phyloP scores from a whole-genome alignment of 2,113 vertebrate species.

The Silurus glanis region DNA sequence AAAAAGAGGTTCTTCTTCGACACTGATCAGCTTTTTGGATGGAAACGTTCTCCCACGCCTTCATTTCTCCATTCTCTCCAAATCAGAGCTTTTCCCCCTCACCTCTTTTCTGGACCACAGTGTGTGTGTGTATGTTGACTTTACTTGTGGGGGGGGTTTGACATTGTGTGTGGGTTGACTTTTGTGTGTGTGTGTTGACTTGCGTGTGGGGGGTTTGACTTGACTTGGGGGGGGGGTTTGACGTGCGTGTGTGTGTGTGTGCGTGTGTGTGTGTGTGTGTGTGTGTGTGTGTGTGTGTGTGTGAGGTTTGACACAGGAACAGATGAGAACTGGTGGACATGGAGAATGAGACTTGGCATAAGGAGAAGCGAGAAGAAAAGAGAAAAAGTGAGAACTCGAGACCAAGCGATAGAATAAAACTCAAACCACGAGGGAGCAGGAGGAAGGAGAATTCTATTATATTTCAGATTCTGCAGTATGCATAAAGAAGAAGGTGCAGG shows the following conservation, averaged over 20 bases:
- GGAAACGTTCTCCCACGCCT: background rate
- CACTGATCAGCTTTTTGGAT: background rate
- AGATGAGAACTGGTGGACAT: background rate
- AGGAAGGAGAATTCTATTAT: constrained; percentile 30
- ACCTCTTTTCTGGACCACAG: too few species aligned
- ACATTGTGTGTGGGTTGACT: too few species aligned
- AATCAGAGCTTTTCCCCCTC: constrained; percentile 25
- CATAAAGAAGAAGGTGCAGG: background rate
- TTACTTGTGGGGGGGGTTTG: too few species aligned
- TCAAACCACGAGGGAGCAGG: background rate
- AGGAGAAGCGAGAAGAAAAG: background rate
- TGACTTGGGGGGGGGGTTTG: too few species aligned
- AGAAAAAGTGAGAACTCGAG: background rate
- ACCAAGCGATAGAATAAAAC: background rate
- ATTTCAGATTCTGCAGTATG: constrained; percentile 9
- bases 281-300: background rate
- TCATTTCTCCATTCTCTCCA: constrained; percentile 15
- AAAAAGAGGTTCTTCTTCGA: background rate
- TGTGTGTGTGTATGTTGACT: too few species aligned
- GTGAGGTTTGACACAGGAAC: background rate
- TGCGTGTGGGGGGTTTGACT: too few species aligned
- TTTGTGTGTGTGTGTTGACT: too few species aligned
- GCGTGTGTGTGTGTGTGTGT: too few species aligned
- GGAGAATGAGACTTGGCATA: background rate
- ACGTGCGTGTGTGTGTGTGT: too few species aligned